Percentiles rank a stretch among this genome's conserved stretches.
Conservation (phyloP, 2,888 invertebrate species). For the Artemia sp. region DNA sequence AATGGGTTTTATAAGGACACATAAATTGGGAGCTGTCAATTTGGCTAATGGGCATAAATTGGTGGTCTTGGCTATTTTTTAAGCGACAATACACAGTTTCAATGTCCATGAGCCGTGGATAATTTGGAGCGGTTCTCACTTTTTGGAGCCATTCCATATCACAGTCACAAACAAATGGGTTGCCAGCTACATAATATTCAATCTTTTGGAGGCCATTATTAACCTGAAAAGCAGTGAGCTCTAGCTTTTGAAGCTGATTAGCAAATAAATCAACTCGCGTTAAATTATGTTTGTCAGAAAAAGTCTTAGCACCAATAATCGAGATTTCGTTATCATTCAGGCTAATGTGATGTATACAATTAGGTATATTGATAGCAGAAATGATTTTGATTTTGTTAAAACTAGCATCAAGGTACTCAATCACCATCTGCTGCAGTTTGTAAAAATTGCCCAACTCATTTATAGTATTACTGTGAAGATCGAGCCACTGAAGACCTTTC, state of each 20-base stretch:
- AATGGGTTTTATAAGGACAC: conserved; percentile 61
- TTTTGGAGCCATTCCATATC: conserved; percentile 42
- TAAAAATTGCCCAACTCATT: conserved; percentile 65
- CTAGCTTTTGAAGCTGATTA: conserved; percentile 75
- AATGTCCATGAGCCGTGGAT: conserved; percentile 62
- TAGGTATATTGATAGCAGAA: conserved; percentile 44
- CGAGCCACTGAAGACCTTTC: conserved; percentile 62
- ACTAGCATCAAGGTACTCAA: conserved; percentile 64
- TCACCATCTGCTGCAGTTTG: conserved; percentile 58
- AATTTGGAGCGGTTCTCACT: conserved; percentile 41
- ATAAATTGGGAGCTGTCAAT: conserved; percentile 46
- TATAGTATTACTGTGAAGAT: conserved; percentile 67
- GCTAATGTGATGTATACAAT: conserved; percentile 62
- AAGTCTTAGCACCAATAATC: conserved; percentile 69
- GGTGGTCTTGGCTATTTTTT: conserved; percentile 54
- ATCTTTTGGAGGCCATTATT: conserved; percentile 59
- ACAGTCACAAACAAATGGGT: conserved; percentile 86
- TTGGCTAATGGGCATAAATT: conserved; percentile 42
- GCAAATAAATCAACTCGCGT: conserved; percentile 80
- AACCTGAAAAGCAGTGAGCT: conserved; percentile 67
- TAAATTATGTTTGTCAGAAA: conserved; percentile 69
- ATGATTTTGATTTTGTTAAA: conserved; percentile 62
- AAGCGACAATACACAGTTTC: conserved; percentile 65
- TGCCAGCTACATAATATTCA: conserved; percentile 80
- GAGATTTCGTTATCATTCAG: conserved; percentile 74